Base-by-base conservation (phyloP, 2,113 vertebrate species). In the Ranitomeya imitator region DNA sequence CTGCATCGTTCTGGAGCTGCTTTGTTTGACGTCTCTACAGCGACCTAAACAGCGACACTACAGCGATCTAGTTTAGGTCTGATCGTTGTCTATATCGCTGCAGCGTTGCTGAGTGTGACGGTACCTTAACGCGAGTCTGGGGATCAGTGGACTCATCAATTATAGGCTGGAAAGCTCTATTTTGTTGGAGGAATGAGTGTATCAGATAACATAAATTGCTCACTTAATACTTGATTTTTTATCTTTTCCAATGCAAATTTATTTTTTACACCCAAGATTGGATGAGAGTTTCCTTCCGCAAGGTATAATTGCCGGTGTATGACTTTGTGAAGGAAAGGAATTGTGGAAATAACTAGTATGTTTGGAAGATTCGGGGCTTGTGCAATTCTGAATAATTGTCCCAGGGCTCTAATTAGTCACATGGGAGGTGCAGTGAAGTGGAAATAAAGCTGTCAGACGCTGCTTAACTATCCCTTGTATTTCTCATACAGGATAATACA, bases 321-420 rank as follows among this genome's bases (percentile, higher is more conserved):
- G 65, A 71, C 45, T 23, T 84, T 84, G 19, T 69, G 12, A 23
- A 51, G 45, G 18, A 18, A 84, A 59, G n/a, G 57, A 61, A 71
- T 69, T 84, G 82, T 71, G 51, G 63, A 26, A 84, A 71, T 74
- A 74, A 76, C 2, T 9, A 74, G 83, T 37, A 60, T 73, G 61
- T 59, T 52, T 55, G 45, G 83, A 52, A 85, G 37, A 85, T 54
- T 67, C 19, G 12, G 52, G 4, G 31, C 14, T 76, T 26, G 18
- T 59, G 14, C 83, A 76, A 26, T 59, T 4, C 60, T 59, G 37
- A n/a, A 18, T 61, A n/a, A 26, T 21, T 14, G 74, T 86, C 85
- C 74, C 74, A 67, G n/a, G 73, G 74, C 85, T 79, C 59, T 79
- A 86, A 86, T 86, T 86, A 86, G 74, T 79, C 85, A 86, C 85